Conservation (phyloP, 2,113 vertebrate species). For the Chauna torquata region DNA sequence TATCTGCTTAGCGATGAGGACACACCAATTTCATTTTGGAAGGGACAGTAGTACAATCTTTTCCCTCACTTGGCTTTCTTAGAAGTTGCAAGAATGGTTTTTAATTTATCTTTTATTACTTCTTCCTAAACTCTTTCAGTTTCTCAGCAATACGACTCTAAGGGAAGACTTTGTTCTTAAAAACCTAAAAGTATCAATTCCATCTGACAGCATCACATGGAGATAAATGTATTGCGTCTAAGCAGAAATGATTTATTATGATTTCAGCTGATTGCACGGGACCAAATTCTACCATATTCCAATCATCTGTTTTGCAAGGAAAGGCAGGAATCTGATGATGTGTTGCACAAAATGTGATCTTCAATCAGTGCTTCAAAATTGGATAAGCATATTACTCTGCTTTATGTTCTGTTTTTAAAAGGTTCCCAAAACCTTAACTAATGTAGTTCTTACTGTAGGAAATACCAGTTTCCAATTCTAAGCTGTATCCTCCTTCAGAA, state of each 20-base stretch:
- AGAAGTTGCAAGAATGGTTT: constrained; percentile 43
- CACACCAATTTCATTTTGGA: constrained; percentile 59
- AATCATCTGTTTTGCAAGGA: constrained; percentile 23
- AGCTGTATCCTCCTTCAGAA: not conserved
- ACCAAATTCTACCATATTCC: constrained; percentile 25
- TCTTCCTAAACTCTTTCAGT: constrained; percentile 38
- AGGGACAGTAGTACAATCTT: constrained; percentile 34
- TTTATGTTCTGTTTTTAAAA: not conserved
- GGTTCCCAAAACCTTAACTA: not conserved
- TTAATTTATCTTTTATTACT: constrained; percentile 64
- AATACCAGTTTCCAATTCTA: not conserved
- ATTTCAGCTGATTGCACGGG: constrained; percentile 19
- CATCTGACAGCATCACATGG: constrained; percentile 32
- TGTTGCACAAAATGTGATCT: not conserved
- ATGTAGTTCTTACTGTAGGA: not conserved
- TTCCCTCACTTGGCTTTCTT: constrained; percentile 33
- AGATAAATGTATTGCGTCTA: constrained; percentile 44
- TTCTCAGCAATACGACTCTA: constrained; percentile 17
- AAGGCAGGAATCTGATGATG: constrained; percentile 3
- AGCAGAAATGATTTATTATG: constrained; percentile 43
- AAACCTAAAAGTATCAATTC: constrained; percentile 37
- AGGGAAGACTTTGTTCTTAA: constrained; percentile 35
- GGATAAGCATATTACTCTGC: not conserved
- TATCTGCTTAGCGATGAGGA: constrained; percentile 62
- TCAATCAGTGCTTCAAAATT: not conserved